phyloP scores from a whole-genome alignment of 2,797 vertebrate genomes.

The Sebastes cheni region DNA sequence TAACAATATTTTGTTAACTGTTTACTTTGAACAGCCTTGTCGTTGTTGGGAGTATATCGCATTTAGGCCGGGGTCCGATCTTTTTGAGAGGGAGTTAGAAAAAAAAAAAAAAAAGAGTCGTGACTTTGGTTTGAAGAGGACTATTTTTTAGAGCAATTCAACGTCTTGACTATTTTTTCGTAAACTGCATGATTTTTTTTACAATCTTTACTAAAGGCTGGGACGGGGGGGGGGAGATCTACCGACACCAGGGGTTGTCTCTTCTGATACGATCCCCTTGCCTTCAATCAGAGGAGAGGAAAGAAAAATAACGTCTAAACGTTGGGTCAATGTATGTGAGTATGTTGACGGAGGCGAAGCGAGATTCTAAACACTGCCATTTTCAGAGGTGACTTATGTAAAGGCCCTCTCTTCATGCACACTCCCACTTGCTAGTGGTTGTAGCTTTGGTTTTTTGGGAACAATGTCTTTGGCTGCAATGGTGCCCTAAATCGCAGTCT shows the following conservation, averaged over 20 bases:
- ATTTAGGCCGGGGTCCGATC: slow-evolving; percentile 58
- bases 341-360: slow-evolving; percentile 58
- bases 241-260: slow-evolving; percentile 72
- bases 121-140: slow-evolving; percentile 74
- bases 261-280: slow-evolving; percentile 77
- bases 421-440: slow-evolving; percentile 77
- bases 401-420: slow-evolving; percentile 75
- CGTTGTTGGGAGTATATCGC: slow-evolving; percentile 55
- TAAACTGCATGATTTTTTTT: slow-evolving; percentile 86
- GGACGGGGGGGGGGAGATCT: slow-evolving; percentile 51
- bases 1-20: slow-evolving; percentile 71
- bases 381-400: slow-evolving; percentile 74
- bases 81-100: slow-evolving; percentile 17
- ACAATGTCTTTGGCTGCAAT: slow-evolving; percentile 77
- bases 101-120: slow-evolving; percentile 23
- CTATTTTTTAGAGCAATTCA: slow-evolving; percentile 79
- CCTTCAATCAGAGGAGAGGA: slow-evolving; percentile 80
- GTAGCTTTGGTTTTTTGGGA: slow-evolving; percentile 82
- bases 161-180: slow-evolving; percentile 77
- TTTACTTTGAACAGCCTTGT: slow-evolving; percentile 73
- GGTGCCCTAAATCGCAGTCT: slow-evolving; percentile 79
- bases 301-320: slow-evolving; percentile 42
- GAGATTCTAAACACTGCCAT: slow-evolving; percentile 88
- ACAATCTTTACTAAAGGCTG: slow-evolving; percentile 78
- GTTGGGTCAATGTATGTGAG: slow-evolving; percentile 46